A percentile compares a stretch with the other conserved stretches of the same genome.
phyloP scores from a whole-genome alignment of 2,113 vertebrate genomes.

The Gopherus evgoodei region DNA sequence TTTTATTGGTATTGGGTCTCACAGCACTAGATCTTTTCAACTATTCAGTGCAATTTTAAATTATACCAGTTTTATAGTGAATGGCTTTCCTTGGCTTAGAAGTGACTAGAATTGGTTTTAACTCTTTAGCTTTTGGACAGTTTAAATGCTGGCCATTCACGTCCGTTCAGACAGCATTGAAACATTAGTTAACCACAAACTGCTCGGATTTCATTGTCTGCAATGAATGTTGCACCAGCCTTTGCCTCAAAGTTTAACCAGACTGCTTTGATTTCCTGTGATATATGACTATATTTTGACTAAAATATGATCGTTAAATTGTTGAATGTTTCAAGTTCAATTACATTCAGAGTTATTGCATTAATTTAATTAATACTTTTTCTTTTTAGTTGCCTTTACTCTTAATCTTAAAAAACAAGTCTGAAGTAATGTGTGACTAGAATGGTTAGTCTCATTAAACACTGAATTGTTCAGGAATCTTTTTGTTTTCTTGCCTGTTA shows the following conservation, averaged over 20 bases:
- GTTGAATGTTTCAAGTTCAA: not conserved
- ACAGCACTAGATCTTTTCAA: slow-evolving; percentile 22
- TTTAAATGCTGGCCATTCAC: slow-evolving; percentile 57
- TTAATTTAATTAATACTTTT: slow-evolving; percentile 4
- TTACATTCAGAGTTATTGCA: slow-evolving; percentile 22
- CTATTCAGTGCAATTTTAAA: slow-evolving; percentile 14
- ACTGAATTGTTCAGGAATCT: not conserved
- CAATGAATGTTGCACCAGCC: slow-evolving; percentile 57
- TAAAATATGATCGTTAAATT: slow-evolving; percentile 28
- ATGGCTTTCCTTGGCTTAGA: slow-evolving; percentile 1
- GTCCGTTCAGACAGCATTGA: slow-evolving; percentile 48
- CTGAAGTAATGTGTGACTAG: not conserved
- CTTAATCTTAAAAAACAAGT: slow-evolving; percentile 10
- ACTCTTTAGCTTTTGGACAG: slow-evolving; percentile 17
- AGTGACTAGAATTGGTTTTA: slow-evolving; percentile 34
- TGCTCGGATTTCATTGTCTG: slow-evolving; percentile 58
- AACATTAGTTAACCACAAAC: slow-evolving; percentile 56
- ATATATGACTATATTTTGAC: slow-evolving; percentile 42
- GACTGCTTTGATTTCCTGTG: slow-evolving; percentile 62
- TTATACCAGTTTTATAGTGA: not conserved
- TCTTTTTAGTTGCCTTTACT: slow-evolving; percentile 4
- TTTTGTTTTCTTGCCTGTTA: not conserved
- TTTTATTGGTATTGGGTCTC: slow-evolving; percentile 15
- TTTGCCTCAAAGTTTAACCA: slow-evolving; percentile 60
- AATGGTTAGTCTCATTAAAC: not conserved